Evolutionary conservation across 1,140 invertebrate species (phyloP).

Genomic region (Drosophila ohnishii): DNA sequence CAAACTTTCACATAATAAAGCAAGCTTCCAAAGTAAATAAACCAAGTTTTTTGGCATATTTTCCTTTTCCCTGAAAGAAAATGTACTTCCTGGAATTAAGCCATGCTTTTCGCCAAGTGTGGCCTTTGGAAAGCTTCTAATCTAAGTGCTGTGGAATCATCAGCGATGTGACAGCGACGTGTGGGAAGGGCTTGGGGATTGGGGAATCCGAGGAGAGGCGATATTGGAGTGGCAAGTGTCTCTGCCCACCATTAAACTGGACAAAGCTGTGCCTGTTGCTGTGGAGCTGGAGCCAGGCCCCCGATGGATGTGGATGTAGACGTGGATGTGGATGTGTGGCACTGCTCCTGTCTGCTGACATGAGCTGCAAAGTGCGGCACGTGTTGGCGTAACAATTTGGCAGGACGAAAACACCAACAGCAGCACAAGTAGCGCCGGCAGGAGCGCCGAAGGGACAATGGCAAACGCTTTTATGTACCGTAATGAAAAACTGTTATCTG

Average conservation of each 20-base stretch:
- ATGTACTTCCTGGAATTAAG: not conserved
- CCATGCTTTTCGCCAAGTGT: conserved; percentile 26
- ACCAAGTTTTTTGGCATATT: not conserved
- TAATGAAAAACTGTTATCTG: conserved; percentile 81
- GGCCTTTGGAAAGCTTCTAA: conserved; percentile 33
- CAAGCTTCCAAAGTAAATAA: not conserved
- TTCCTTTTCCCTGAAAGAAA: not conserved
- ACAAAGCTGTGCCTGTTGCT: conserved; percentile 68
- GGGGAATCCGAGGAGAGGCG: conserved; percentile 6
- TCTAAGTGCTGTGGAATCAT: conserved; percentile 52
- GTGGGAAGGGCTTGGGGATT: conserved; percentile 16
- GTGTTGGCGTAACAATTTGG: conserved; percentile 78
- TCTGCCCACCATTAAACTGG: conserved; percentile 46
- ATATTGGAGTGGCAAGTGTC: conserved; percentile 18
- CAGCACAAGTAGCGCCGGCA: conserved; percentile 14
- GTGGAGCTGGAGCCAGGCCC: conserved; percentile 1
- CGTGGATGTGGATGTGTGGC: conserved; percentile 17
- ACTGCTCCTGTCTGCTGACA: conserved; percentile 54
- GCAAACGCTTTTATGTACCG: conserved; percentile 76
- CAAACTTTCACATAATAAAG: too few relatives aligned
- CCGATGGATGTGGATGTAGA: conserved; percentile 9
- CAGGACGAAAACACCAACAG: conserved; percentile 32
- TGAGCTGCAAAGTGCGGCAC: conserved; percentile 77
- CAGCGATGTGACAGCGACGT: conserved; percentile 48
- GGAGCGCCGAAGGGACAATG: conserved; percentile 16